These are phyloP conservation scores for Mobula hypostoma DNA, from an alignment of 2,113 vertebrate genomes.

Conservation along the genomic window DNA sequence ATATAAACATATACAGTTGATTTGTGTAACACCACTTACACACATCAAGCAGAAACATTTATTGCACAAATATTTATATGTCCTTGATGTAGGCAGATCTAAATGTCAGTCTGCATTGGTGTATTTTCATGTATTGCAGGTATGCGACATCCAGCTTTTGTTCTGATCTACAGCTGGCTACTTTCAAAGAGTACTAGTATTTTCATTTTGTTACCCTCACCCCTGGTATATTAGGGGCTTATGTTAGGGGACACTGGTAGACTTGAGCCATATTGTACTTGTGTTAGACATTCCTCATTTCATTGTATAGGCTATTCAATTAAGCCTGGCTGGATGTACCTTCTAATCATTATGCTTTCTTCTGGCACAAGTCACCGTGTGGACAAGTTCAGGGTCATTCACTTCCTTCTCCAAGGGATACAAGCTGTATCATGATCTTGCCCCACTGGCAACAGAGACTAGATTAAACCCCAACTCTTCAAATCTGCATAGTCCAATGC, in stretches of 20 bases:
- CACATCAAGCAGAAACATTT: background rate
- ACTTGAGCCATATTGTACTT: background rate
- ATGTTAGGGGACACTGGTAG: background rate
- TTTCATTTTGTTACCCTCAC: background rate
- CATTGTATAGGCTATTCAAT: background rate
- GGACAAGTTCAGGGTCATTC: background rate
- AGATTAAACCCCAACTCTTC: background rate
- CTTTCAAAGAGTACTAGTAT: background rate
- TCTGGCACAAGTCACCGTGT: background rate
- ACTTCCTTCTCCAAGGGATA: background rate
- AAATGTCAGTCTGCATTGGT: background rate
- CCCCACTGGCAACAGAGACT: background rate
- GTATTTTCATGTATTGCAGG: background rate
- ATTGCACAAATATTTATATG: background rate
- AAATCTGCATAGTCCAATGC: background rate
- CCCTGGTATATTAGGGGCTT: background rate
- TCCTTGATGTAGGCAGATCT: background rate
- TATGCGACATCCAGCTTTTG: background rate
- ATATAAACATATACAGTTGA: background rate
- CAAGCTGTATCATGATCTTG: background rate
- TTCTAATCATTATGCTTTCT: background rate
- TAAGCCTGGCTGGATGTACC: background rate
- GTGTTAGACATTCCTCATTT: background rate
- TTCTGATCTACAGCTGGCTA: background rate
- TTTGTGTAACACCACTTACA: background rate